These are phyloP conservation scores for Tiliacea aurago DNA, from an alignment of 2,888 invertebrate species.

Conservation along the genomic window DNA sequence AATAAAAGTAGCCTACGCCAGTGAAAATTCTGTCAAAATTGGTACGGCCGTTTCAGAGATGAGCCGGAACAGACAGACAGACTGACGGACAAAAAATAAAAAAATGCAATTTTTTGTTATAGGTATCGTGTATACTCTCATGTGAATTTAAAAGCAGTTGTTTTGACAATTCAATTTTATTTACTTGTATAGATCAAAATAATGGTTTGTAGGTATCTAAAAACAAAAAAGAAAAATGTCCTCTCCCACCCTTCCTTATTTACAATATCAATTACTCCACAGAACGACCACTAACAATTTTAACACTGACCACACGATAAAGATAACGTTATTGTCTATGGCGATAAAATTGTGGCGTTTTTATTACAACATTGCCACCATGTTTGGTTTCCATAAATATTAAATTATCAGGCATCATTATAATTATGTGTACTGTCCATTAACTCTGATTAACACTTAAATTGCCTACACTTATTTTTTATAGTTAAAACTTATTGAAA, in stretches of 20 bases:
- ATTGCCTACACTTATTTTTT: no score
- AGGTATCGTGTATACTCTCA: no score
- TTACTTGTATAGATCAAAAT: no score
- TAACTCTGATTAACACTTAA: constrained; percentile 41
- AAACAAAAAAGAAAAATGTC: not conserved
- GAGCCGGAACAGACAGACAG: no score
- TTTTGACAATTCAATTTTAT: no score
- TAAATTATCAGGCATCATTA: constrained; percentile 42
- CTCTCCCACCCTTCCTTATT: constrained; percentile 13
- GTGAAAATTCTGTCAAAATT: no score
- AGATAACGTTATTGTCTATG: constrained; percentile 44
- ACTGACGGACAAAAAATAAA: no score
- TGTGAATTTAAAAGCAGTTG: no score
- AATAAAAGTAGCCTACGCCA: no score
- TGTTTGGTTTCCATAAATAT: constrained; percentile 58
- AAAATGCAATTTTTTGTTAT: no score
- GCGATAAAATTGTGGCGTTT: constrained; percentile 51
- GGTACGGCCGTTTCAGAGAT: no score
- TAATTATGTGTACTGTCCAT: constrained; percentile 41
- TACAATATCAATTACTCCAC: constrained; percentile 26
- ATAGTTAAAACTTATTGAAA: no score
- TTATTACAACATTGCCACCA: constrained; percentile 52
- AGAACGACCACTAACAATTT: constrained; percentile 23
- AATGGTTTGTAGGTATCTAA: not conserved
- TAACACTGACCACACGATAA: constrained; percentile 42